A percentile compares a stretch with the other conserved stretches of the same genome.
Evolutionary conservation across 2,113 vertebrate species (phyloP).

Genomic region (Hydrochoerus hydrochaeris): DNA sequence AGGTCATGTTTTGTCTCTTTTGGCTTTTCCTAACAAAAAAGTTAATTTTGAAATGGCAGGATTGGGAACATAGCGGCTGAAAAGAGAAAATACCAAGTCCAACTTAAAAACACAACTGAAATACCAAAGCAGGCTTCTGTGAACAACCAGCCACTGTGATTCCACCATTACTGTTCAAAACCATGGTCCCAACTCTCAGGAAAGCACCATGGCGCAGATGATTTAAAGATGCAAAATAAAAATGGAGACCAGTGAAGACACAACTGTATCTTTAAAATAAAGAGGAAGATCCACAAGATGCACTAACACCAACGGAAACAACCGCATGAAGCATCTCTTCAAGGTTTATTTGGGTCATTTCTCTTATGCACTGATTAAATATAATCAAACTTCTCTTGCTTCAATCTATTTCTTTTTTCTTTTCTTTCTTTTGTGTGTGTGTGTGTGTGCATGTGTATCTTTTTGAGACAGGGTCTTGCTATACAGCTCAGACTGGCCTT

Average conservation of each 20-base stretch:
- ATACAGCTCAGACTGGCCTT: too few relatives aligned
- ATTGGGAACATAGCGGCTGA: not conserved
- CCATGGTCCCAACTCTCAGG: not conserved
- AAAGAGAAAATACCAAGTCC: not conserved
- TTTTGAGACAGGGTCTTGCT: too few relatives aligned
- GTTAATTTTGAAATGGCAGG: not conserved
- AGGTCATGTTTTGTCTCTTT: not conserved
- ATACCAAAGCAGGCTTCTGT: not conserved
- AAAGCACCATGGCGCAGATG: not conserved
- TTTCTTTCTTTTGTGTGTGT: too few relatives aligned
- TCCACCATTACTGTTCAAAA: not conserved
- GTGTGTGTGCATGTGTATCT: too few relatives aligned
- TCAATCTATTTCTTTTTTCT: not conserved
- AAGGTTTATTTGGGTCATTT: not conserved
- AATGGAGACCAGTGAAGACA: not conserved
- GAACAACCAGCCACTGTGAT: not conserved
- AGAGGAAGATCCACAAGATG: not conserved
- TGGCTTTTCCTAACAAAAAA: not conserved
- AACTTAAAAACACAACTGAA: not conserved
- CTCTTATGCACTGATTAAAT: not conserved
- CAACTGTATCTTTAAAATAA: not conserved
- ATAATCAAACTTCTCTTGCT: not conserved
- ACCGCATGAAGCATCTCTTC: not conserved
- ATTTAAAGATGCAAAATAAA: not conserved
- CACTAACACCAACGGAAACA: not conserved